Base-by-base conservation (phyloP, 2,888 invertebrate genomes). In the Ditula angustiorana region DNA sequence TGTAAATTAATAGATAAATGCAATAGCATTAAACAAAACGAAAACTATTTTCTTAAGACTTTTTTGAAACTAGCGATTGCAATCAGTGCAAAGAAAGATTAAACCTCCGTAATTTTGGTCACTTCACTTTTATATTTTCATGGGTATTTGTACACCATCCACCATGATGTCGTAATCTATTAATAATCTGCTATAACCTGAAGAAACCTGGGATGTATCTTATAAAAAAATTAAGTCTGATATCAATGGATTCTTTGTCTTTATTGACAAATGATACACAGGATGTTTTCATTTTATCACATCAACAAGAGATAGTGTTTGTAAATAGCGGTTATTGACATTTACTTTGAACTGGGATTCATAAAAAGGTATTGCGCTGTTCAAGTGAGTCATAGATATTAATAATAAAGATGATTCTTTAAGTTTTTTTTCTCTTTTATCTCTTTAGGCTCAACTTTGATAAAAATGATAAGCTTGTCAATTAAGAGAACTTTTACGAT, bases 261-360 rank as follows among this genome's bases (percentile, higher is more conserved):
- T 41, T 33, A 37, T 41, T 35, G 35, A 57, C 41, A 56, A 46
- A 47, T 47, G 57, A 63, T 21, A 50, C 50, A 52, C 57, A 58
- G 63, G 63, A 63, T 63, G 63, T 63, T 63, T 30, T 52, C 33
- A 57, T 49, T 63, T 64, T 35, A 33, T 57, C 19, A 35, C 33
- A 11, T 47, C 35, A 35, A 53, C 35, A 53, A 23, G 35, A 58
- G 26, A 47, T 33, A 41, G 41, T 56, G 52, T 64, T 59, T 64
- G 37, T 64, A 64, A 59, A 59, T 30, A 59, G 0, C n/a, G 16
- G 28, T 53, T 59, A 59, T 59, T 59, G 58, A 64, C 58, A 46
- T 26, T 53, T 28, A 53, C 46, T 37, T 19, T 13, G 24, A 33
- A 33, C 44, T 26, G 5, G 19, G 23, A 37, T 30, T 23, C 1